phyloP scores from a whole-genome alignment of 2,888 invertebrate genomes.

The Apoderus coryli region DNA sequence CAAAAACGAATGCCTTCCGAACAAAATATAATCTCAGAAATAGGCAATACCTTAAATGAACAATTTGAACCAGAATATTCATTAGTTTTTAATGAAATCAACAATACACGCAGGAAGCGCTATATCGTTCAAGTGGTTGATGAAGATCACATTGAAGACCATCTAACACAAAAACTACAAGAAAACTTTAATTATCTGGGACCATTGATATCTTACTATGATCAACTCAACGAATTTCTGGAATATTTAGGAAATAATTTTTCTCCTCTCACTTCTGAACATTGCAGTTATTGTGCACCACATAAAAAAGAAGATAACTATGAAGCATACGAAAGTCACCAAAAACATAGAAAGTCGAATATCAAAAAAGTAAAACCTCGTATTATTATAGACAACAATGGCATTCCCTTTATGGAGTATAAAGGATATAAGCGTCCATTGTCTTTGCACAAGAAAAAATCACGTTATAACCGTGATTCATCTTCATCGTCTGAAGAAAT shows the following conservation, averaged over 20 bases:
- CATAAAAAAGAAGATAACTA: constrained; percentile 4
- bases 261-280: too few species aligned
- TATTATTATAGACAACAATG: constrained; percentile 26
- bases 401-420: constrained; percentile 24
- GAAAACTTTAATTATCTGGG: constrained; percentile 9
- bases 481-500: constrained; percentile 21
- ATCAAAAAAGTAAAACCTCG: constrained; percentile 24
- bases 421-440: constrained; percentile 25
- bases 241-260: constrained; percentile 5
- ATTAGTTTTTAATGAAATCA: constrained; percentile 12
- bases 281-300: neutral
- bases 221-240: constrained; percentile 10
- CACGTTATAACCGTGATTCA: constrained; percentile 11
- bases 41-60: constrained; percentile 4
- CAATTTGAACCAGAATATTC: constrained; percentile 17
- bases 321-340: constrained; percentile 11
- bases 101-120: constrained; percentile 19
- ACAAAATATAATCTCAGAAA: neutral
- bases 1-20: neutral
- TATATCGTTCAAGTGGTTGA: constrained; percentile 26
- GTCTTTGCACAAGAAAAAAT: constrained; percentile 7
- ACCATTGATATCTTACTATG: constrained; percentile 12
- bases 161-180: constrained; percentile 23
- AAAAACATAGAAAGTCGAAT: constrained; percentile 14
- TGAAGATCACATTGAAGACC: constrained; percentile 25